A percentile compares a stretch with the other conserved stretches of the same genome.
Conservation (phyloP, 2,797 vertebrate genomes). For the Sebastes elongatus region DNA sequence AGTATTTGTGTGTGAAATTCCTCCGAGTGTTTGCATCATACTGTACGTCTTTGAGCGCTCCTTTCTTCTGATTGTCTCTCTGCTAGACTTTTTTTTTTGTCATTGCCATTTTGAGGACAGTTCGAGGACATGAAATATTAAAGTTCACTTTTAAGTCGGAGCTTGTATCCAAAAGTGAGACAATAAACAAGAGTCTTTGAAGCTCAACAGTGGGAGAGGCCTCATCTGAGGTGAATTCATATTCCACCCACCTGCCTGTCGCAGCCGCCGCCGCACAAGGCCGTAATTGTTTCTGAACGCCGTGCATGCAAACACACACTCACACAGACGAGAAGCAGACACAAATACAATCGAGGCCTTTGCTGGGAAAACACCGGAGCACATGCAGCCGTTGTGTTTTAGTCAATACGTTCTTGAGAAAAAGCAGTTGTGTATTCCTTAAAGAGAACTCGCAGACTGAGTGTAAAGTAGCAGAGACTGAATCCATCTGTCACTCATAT, state of each 20-base stretch:
- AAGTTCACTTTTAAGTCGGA: constrained; percentile 55
- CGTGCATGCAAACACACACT: constrained; percentile 10
- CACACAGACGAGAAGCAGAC: neutral
- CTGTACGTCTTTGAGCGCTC: neutral
- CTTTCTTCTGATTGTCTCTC: neutral
- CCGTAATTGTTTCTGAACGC: constrained; percentile 52
- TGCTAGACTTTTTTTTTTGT: constrained; percentile 5
- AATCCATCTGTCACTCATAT: constrained; percentile 45
- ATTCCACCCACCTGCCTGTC: constrained; percentile 69
- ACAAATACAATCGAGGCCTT: constrained; percentile 7
- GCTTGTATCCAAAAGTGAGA: constrained; percentile 39
- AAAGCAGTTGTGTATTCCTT: constrained; percentile 31
- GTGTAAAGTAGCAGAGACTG: constrained; percentile 18
- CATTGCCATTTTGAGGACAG: constrained; percentile 48
- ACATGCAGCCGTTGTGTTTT: constrained; percentile 11
- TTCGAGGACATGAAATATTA: constrained; percentile 52
- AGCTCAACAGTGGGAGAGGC: constrained; percentile 43
- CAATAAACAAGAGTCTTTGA: constrained; percentile 58
- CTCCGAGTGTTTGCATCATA: constrained; percentile 13
- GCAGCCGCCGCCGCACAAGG: constrained; percentile 36
- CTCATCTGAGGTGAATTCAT: constrained; percentile 54
- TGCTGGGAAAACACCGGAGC: constrained; percentile 15
- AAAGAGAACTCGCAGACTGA: constrained; percentile 3
- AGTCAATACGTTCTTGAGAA: constrained; percentile 28
- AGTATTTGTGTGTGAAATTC: constrained; percentile 23